Base-by-base conservation (phyloP, 37 sponge, comb jelly and placozoan species). In the Amphimedon queenslandica region DNA sequence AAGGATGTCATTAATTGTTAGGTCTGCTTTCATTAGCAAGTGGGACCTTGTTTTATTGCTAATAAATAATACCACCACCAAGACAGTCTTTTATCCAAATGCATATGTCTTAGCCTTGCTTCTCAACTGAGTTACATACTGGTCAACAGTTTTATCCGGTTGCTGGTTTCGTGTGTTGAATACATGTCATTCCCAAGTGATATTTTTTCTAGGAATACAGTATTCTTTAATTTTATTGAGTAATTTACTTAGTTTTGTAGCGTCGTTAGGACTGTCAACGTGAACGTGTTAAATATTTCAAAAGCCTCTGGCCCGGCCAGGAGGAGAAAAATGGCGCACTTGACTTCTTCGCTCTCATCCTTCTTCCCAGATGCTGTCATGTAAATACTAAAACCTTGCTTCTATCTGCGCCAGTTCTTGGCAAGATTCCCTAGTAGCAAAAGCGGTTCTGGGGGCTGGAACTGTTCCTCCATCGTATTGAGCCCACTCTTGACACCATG, bases 31-130 rank as follows among this genome's bases (percentile, higher is more conserved):
- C 71, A 36, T 73, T 30, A 80, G 66, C 20, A 80, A 74, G n/a
- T 68, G 23, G 67, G 33, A 18, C 11, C 69, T 28, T 6, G 58
- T 81, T 20, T 47, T 28, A 60, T 72, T 58, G 40, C 35, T 35
- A 8, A 33, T n/a, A n/a, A n/a, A n/a, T 33, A 8, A 73, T 66
- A 21, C 82, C 74, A 43, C 74, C 51, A 31, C 72, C 58, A 11
- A 82, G 28, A 5, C 75, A 36, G 58, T 82, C 75, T 39, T 29
- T 57, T 42, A 82, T 23, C 63, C 63, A 28, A 79, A 79, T n/a
- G 67, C 70, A 24, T 70, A 70, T n/a, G 71, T n/a, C 28, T 63
- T 16, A 27, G 65, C 65, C 28, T 63, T 63, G 13, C 29, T 63
- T 21, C 25, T 63, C 13, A 63, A 29, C 29, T 63, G 29, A 63